Evolutionary conservation across 2,888 invertebrate species (phyloP), one percentile per base, ranked within the genome.

Genomic region (Spodoptera exigua): DNA sequence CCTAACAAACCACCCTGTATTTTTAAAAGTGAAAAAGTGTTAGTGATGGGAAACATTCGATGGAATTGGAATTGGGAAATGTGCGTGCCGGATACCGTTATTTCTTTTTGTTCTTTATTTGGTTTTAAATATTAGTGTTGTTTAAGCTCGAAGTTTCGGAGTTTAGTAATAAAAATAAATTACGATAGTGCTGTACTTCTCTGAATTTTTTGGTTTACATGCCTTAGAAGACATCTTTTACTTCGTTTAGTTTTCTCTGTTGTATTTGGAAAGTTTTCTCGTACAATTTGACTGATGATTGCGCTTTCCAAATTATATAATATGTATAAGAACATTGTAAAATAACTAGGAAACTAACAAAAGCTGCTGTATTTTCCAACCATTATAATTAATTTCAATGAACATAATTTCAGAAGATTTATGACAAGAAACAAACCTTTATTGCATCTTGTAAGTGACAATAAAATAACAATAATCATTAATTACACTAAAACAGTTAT

Each of bases 1-100:
- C 62, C 43, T 76, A 44, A 69, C 63, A 72, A 76, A 75, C 60
- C 49, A 39, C 68, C 34, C 7, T 59, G 51, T 60, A 64, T 69
- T 67, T 74, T 57, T 51, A 21, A 62, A 69, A 73, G 43, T 53
- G 44, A 48, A 76, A 65, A 70, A 66, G 56, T 27, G 45, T 57
- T 57, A 64, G 71, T 37, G 47, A 57, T 21, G 40, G 44, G 43
- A 48, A 57, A 57, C 49, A 55, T 44, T 39, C 48, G 17, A 62
- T 57, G 41, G 53, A 40, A 39, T 54, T 51, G 46, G 27, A 52
- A 39, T 54, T 51, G 46, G 27, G 47, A 43, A 63, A 54, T 64
- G 51, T 39, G 72, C 49, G 46, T 60, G 46, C 16, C 27, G 36
- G 46, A 44, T 51, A 27, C 34, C 37, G 41, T 13, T 13, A 3